Evolutionary conservation across 1,140 invertebrate genomes (phyloP), one percentile per base, ranked within the genome.

Genomic region (Holotrichia oblita): DNA sequence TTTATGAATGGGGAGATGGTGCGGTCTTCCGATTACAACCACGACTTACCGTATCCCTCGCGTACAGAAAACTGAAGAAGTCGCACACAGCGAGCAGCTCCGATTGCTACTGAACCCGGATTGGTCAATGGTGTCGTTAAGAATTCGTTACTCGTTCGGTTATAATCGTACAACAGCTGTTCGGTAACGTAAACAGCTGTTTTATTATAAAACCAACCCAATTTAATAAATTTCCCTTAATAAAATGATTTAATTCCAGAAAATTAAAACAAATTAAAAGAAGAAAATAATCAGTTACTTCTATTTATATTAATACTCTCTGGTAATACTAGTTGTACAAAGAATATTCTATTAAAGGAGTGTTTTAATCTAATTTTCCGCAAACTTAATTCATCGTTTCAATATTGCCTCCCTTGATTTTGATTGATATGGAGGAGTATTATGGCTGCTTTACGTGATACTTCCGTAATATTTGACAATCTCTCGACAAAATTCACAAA

Each of bases 401-500:
- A 3, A 69, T 6, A 17, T 69, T 69, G 61, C 8, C 61, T 27
- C 2, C 1, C 22, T 12, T 69, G 61, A 27, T 6, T 69, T 69
- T n/a, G n/a, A n/a, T n/a, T n/a, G n/a, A 69, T 34, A 34, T 2
- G 61, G 20, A 22, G 10, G 48, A 55, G 61, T 22, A 34, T 34
- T 34, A 69, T 69, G 61, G 61, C 61, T 27, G 14, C 61, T 9
- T 9, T 69, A 27, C 61, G 61, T 48, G 44, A 76, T 42, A 55
- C 34, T 41, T 22, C 14, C 9, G 34, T 41, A 83, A 77, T 86
- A 86, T 87, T 82, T 76, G 75, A 82, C 42, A 78, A 74, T 40
- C 80, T 87, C 41, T 82, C 82, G 59, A 81, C 85, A 76, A 86
- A 87, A 84, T 83, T 89, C 27, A 80, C 86, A n/a, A 81, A 78